Base-by-base conservation (phyloP, 2,113 vertebrate genomes). In the Ictalurus furcatus region DNA sequence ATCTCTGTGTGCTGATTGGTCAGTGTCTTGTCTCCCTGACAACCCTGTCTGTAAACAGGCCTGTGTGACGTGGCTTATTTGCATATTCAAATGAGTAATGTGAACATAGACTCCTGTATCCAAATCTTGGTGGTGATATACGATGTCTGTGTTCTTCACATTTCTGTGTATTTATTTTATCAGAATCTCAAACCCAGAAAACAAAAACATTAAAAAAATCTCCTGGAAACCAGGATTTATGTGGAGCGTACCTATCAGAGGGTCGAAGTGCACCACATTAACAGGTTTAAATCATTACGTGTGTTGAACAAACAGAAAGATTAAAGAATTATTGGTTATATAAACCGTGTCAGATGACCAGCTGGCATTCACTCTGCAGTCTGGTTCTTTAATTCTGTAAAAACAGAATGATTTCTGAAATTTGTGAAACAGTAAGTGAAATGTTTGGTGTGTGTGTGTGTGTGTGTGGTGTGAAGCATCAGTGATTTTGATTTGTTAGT, bases 61-160 rank as follows among this genome's bases (percentile, higher is more conserved):
- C 80, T 61, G 7, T 87, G 58, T 89, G 30, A 79, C 86, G 78
- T 85, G n/a, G 65, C 25, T 85, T 69, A 48, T 93, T 91, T 93
- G 84, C 85, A 89, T 92, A 90, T 92, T 91, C 87, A 92, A 92
- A 91, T 90, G 48, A 71, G 61, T 37, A 12, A 85, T 71, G 80
- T 25, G 44, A 81, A 23, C 44, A 12, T 30, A 44, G 58, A 30
- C 85, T 17, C 67, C 40, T 79, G 54, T 58, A 90, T 86, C 67
- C 73, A 89, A 89, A 86, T 82, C 40, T 58, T 85, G 73, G 30
- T 44, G 19, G 34, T 59, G n/a, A 28, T 6, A 1, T 74, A 11
- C 34, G 0, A 1, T 30, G 78, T 54, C 25, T n/a, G 78, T 54
- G n/a, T 61, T 44, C 19, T 48, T 13, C 2, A 52, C 78, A 4